Evolutionary conservation across 1,140 invertebrate genomes (phyloP).

Genomic region (Sitophilus oryzae): DNA sequence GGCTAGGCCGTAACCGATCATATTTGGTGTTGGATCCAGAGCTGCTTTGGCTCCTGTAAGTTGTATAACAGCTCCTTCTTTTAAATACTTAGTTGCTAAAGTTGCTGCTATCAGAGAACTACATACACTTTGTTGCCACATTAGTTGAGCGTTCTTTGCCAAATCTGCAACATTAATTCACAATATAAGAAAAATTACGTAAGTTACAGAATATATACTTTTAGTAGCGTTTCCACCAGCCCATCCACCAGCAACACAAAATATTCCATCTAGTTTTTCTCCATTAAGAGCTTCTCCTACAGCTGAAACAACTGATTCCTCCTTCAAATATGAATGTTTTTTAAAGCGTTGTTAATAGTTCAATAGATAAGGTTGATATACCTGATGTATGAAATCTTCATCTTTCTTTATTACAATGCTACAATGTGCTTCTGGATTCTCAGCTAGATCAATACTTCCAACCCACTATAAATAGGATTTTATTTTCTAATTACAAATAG

Average conservation of each 20-base stretch:
- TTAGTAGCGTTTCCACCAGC: slow-evolving; percentile 82
- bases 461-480: neutral
- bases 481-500: neutral
- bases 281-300: slow-evolving; percentile 50
- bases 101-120: slow-evolving; percentile 86
- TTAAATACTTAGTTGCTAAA: slow-evolving; percentile 78
- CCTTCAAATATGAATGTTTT: neutral
- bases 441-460: neutral
- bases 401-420: neutral
- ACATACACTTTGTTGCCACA: slow-evolving; percentile 98
- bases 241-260: slow-evolving; percentile 97
- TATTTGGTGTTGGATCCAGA: slow-evolving; percentile 76
- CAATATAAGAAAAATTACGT: neutral
- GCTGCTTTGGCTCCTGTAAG: slow-evolving; percentile 94
- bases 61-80: slow-evolving; percentile 81
- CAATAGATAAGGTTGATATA: neutral
- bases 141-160: slow-evolving; percentile 81
- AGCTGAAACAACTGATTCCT: neutral
- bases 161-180: slow-evolving; percentile 55
- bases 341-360: neutral
- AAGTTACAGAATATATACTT: neutral
- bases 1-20: slow-evolving; percentile 84
- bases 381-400: neutral
- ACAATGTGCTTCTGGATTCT: neutral
- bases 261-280: slow-evolving; percentile 88